A percentile compares a stretch with the other conserved stretches of the same genome.
Evolutionary conservation across 2,113 vertebrate species (phyloP).

Genomic region (Arizona elegans): DNA sequence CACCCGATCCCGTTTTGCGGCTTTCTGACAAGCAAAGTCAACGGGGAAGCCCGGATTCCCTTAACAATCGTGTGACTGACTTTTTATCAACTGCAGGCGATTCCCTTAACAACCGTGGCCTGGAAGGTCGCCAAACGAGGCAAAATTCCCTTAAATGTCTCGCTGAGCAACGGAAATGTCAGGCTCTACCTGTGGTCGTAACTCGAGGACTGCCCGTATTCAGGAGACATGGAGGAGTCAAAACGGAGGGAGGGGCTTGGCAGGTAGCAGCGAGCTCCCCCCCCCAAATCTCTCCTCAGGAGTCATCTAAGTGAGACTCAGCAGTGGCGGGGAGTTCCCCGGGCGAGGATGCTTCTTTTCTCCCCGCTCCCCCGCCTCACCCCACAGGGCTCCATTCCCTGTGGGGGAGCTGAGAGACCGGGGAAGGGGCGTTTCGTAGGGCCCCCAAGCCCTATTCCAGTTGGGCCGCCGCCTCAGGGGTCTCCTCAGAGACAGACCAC

Average conservation of each 20-base stretch:
- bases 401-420: neutral
- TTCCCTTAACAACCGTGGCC: neutral
- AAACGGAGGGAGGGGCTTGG: neutral
- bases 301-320: neutral
- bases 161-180: neutral
- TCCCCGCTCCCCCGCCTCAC: neutral
- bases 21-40: neutral
- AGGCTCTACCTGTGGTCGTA: neutral
- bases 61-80: neutral
- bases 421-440: neutral
- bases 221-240: neutral
- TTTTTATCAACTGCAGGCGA: neutral
- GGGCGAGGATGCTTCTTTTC: neutral
- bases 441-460: neutral
- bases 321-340: neutral
- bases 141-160: neutral
- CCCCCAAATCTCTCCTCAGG: neutral
- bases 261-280: neutral
- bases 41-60: neutral
- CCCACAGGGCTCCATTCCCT: neutral
- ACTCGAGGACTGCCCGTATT: neutral
- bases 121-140: neutral
- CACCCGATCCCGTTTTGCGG: rapidly evolving
- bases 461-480: neutral
- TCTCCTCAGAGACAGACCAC: neutral